Evolutionary conservation across 2,888 invertebrate species (phyloP).

Genomic region (Conops quadrifasciatus): DNA sequence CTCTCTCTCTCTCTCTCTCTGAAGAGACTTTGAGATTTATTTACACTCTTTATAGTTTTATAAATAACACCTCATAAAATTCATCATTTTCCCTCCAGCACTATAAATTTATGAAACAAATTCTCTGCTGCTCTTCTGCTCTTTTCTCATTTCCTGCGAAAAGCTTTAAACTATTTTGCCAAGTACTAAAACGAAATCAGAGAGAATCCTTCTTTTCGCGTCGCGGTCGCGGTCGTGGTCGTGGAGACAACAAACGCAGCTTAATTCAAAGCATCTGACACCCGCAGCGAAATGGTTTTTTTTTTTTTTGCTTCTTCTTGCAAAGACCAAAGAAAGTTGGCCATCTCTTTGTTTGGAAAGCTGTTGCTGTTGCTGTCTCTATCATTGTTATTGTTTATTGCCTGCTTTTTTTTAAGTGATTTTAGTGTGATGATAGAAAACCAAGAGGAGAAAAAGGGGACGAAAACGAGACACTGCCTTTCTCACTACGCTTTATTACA

Average conservation of each 20-base stretch:
- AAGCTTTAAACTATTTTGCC: neutral
- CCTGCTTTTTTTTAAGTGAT: slow-evolving; percentile 3
- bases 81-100: no score
- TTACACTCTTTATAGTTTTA: no score
- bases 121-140: neutral
- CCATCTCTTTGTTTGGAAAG: neutral
- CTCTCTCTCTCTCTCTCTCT: no score
- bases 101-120: no score
- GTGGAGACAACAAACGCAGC: slow-evolving; percentile 7
- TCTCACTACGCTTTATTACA: no score
- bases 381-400: slow-evolving; percentile 5
- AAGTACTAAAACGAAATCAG: neutral
- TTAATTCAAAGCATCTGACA: slow-evolving; percentile 18
- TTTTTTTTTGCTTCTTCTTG: neutral
- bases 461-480: neutral
- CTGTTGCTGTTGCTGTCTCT: slow-evolving; percentile 8
- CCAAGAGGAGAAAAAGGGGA: neutral
- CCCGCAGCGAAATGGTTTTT: slow-evolving; percentile 21
- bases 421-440: neutral
- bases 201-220: neutral
- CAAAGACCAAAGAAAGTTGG: neutral
- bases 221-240: no score
- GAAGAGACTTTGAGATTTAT: no score
- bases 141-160: neutral
- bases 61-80: no score